Percentiles rank a stretch among this genome's conserved stretches.
Evolutionary conservation across 2,113 vertebrate genomes (phyloP).

Genomic region (Puntigrus tetrazona): DNA sequence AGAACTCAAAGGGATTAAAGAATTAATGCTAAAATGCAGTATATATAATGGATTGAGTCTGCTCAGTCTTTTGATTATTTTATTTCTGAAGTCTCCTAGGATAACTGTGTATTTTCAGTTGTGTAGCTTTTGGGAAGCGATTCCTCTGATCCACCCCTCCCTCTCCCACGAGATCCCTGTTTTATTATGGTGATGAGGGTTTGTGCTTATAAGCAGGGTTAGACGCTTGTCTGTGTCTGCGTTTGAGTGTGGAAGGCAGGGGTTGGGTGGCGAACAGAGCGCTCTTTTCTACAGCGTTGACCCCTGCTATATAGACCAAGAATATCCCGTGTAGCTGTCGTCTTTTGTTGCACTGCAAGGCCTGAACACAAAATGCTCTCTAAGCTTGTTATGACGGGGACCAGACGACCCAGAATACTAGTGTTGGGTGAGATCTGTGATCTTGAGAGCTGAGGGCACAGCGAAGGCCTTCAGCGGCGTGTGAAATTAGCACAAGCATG

Average conservation of each 20-base stretch:
- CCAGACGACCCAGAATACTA: constrained; percentile 7
- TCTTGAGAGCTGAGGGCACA: neutral
- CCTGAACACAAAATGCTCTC: neutral
- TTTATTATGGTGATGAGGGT: constrained; percentile 54
- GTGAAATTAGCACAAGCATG: neutral
- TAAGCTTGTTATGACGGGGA: neutral
- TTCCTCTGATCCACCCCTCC: constrained; percentile 47
- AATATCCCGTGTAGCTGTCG: constrained; percentile 17
- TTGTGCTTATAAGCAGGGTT: constrained; percentile 37
- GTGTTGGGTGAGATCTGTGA: neutral
- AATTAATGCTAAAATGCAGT: neutral
- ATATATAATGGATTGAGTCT: neutral
- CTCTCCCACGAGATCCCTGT: constrained; percentile 43
- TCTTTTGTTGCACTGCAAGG: constrained; percentile 11
- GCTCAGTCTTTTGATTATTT: neutral
- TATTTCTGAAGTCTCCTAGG: neutral
- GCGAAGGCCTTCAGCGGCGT: neutral
- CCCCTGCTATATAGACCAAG: constrained; percentile 29
- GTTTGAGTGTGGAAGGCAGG: constrained; percentile 9
- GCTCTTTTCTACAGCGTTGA: constrained; percentile 28
- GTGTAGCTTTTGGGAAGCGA: constrained; percentile 1
- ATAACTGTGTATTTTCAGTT: neutral
- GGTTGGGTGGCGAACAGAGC: constrained; percentile 6
- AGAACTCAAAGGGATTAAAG: neutral
- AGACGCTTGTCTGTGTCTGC: constrained; percentile 5